Base-by-base conservation (phyloP, 2,113 vertebrate species). In the Rhipidura dahli region DNA sequence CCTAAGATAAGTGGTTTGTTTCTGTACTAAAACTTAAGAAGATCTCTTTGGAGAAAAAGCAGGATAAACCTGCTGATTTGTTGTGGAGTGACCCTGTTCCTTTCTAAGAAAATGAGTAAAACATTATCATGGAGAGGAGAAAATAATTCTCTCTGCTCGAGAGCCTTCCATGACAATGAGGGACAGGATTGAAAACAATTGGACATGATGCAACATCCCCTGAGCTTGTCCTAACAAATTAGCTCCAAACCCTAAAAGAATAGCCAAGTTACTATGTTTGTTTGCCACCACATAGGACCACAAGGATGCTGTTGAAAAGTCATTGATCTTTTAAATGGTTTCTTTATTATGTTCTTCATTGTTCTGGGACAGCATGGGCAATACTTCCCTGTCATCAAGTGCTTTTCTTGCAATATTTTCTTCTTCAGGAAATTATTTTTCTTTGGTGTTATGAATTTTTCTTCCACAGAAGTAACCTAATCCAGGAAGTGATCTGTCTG, bases 401-500 rank as follows among this genome's bases (percentile, higher is more conserved):
- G 4, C 5, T 63, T 71, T 77, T 45, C n/a, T 72, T 65, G 30
- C 77, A 80, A 64, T 9, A 17, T 63, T 85, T 72, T 9, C 19
- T 72, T 10, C 26, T 42, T n/a, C 10, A 45, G 61, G n/a, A 69
- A 87, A 61, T 50, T 37, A 31, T 61, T 72, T 83, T 85, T 18
- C 17, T 86, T 56, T 51, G 5, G 5, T 54, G 16, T 15, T 26
- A 35, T 10, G 20, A 27, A 39, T 82, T 88, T 81, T 91, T 30
- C 3, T 83, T 77, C 54, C 1, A 1, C 23, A 77, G 80, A 83
- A 31, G 21, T 13, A 44, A 65, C 13, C 2, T 0, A 0, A 35
- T 69, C 11, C 20, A 28, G 15, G 19, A 89, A 78, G 14, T 28
- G 18, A 44, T 64, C 28, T 69, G 2, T 40, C 20, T 91, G 45